Evolutionary conservation across 2,797 vertebrate genomes (phyloP), one percentile per base, ranked within the genome.

Genomic region (Danio aesculapii): DNA sequence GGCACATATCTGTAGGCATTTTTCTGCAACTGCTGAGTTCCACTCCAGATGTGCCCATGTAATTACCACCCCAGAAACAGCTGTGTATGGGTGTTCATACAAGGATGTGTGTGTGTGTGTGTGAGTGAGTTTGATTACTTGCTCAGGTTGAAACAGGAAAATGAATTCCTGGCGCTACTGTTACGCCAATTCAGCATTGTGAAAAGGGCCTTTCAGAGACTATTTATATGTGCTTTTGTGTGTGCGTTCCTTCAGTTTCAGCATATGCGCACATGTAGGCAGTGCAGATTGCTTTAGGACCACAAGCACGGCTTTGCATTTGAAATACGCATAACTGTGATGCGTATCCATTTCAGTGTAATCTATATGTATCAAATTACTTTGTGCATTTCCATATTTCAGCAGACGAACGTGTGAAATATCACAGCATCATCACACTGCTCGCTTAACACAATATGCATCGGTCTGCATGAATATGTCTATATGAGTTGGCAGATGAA

Each of bases 1-100:
- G 81, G 73, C 72, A 75, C 58, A 82, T 62, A 69, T 83, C 78
- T 85, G 11, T 44, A 69, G 77, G 62, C 79, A 57, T 52, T 68
- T 68, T 69, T 71, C 46, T 53, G 61, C 75, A 43, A 52, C 69
- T 68, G 62, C 67, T 68, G 70, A 75, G 74, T 76, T 73, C 49
- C 53, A 72, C 73, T 82, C 82, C 86, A 87, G 86, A 85, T 87
- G 85, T 87, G 79, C 64, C 50, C 41, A n/a, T 81, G 70, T 70
- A 75, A 86, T 85, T 87, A 85, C 71, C 69, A 73, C 66, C 83
- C 47, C 17, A 57, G 44, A 83, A 84, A 82, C 79, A 81, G 72
- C 83, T 85, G 78, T 47, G 44, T 74, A 50, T 64, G 30, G 30
- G 73, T 77, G 61, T 62, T 49, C n/a, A 5, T 78, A 41, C 16